Evolutionary conservation across 2,113 vertebrate genomes (phyloP).

Genomic region (Tachysurus vachellii): DNA sequence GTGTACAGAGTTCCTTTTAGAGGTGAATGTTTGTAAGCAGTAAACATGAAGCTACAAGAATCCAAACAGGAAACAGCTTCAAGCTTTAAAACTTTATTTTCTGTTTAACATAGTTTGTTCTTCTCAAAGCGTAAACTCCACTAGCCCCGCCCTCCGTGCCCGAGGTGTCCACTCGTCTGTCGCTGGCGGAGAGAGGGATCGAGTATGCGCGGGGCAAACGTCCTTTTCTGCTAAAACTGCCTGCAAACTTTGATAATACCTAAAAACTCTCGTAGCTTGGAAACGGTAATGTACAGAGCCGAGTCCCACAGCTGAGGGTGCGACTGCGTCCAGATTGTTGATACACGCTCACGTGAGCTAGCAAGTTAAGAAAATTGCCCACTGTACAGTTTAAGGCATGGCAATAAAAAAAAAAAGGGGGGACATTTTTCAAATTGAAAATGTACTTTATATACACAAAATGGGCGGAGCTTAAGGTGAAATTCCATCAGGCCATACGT

Average conservation of each 20-base stretch:
- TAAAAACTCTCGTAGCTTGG: conserved; percentile 28
- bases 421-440: neutral
- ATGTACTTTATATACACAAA: conserved; percentile 58
- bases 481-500: neutral
- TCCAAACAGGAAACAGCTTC: neutral
- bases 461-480: neutral
- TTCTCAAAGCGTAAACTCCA: conserved; percentile 49
- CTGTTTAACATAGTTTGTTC: conserved; percentile 50
- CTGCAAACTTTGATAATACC: conserved; percentile 23
- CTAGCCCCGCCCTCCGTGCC: neutral
- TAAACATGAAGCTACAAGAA: neutral
- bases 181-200: neutral
- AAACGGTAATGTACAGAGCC: conserved; percentile 37
- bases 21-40: neutral
- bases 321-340: neutral
- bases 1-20: neutral
- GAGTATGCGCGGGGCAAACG: neutral
- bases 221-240: conserved; percentile 15
- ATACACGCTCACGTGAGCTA: neutral
- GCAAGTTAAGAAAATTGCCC: neutral
- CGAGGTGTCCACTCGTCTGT: neutral
- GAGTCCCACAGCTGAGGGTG: neutral
- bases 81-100: conserved; percentile 52
- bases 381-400: conserved; percentile 59
- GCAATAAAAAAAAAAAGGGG: conserved; percentile 35